These are phyloP conservation scores for Maccullochella peelii DNA, from an alignment of 2,113 vertebrate species.

Conservation along the genomic window DNA sequence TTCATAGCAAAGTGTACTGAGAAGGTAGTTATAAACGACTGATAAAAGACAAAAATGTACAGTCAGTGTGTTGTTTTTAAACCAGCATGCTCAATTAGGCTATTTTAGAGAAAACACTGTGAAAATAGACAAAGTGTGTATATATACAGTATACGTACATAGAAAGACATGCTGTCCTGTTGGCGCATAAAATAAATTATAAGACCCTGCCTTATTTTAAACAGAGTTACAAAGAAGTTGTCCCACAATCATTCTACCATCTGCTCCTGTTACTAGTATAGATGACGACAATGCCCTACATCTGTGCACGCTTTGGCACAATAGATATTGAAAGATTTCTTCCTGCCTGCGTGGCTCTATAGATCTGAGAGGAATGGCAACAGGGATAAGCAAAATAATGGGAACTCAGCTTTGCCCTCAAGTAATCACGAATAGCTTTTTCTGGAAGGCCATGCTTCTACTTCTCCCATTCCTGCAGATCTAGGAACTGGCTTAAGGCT, in stretches of 20 bases:
- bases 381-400: slow-evolving; percentile 21
- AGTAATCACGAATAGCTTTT: slow-evolving; percentile 16
- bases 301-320: slow-evolving; percentile 6
- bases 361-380: slow-evolving; percentile 47
- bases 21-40: slow-evolving; percentile 5
- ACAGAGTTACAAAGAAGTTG: slow-evolving; percentile 11
- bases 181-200: background rate
- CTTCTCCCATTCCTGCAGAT: slow-evolving; percentile 61
- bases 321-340: slow-evolving; percentile 20
- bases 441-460: slow-evolving; percentile 38
- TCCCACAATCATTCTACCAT: slow-evolving; percentile 19
- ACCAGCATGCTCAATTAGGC: slow-evolving; percentile 61
- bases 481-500: slow-evolving; percentile 48
- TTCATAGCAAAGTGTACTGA: slow-evolving; percentile 6
- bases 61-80: slow-evolving; percentile 59
- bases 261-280: background rate
- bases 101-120: slow-evolving; percentile 54
- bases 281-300: slow-evolving; percentile 2
- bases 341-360: slow-evolving; percentile 24
- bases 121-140: slow-evolving; percentile 36
- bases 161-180: slow-evolving; percentile 33
- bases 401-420: slow-evolving; percentile 30
- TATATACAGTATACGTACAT: slow-evolving; percentile 25
- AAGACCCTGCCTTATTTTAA: slow-evolving; percentile 9
- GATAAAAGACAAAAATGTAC: slow-evolving; percentile 45